Conservation (phyloP, 2,113 vertebrate species). For the Pitta sordida region DNA sequence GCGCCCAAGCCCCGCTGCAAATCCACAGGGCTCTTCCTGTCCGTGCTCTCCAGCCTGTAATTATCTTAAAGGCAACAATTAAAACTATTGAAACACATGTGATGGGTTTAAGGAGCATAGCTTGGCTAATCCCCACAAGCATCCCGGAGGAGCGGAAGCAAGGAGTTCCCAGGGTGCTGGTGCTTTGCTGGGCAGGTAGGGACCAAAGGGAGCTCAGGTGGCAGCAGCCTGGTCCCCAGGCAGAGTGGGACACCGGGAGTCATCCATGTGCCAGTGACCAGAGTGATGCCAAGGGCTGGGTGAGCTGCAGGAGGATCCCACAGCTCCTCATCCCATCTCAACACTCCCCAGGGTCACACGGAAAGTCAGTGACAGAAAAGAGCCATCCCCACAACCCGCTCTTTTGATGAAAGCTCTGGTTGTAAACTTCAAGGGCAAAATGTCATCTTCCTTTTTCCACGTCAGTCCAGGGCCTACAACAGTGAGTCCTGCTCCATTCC, state of each 20-base stretch:
- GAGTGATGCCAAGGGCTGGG: not conserved
- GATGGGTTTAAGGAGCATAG: conserved; percentile 36
- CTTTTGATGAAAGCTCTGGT: not conserved
- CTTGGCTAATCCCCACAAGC: conserved; percentile 29
- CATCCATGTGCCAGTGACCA: accelerated
- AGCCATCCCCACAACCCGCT: not conserved
- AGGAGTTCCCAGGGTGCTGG: not conserved
- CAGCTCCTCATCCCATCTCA: accelerated
- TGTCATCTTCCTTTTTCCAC: not conserved
- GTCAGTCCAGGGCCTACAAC: not conserved
- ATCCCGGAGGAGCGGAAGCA: not conserved
- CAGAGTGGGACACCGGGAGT: not conserved
- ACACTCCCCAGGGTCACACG: not conserved
- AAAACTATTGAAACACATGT: conserved; percentile 43
- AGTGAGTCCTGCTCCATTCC: not conserved
- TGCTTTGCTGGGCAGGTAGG: not conserved
- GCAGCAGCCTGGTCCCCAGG: not conserved
- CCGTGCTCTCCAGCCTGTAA: conserved; percentile 18
- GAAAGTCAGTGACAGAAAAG: not conserved
- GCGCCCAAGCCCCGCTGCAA: not conserved
- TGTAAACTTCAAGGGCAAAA: not conserved
- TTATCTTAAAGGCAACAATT: conserved; percentile 63
- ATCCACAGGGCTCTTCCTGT: conserved; percentile 40
- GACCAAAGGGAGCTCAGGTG: not conserved
- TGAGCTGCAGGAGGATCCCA: not conserved